Conservation (phyloP, 2,113 vertebrate species). For the Indicator maculatus region DNA sequence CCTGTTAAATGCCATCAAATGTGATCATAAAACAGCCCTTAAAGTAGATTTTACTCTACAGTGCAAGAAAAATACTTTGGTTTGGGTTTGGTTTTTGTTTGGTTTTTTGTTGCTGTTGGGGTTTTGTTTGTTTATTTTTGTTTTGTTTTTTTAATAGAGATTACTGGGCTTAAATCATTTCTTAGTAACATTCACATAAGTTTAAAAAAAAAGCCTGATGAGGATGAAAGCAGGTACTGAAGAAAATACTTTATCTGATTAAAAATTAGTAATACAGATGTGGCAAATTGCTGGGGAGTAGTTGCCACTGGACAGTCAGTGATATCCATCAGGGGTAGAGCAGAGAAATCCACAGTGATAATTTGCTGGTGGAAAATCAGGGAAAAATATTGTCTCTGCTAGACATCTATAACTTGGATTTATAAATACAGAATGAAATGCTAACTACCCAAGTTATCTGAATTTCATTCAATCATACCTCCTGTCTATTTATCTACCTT, state of each 20-base stretch:
- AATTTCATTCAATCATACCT: conserved; percentile 11
- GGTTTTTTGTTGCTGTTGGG: background rate
- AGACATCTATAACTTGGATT: background rate
- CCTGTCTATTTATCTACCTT: conserved; percentile 3
- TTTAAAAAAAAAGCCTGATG: background rate
- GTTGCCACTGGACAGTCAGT: background rate
- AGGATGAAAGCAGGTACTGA: background rate
- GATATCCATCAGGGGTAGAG: background rate
- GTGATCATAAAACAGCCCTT: background rate
- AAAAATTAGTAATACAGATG: conserved; percentile 8
- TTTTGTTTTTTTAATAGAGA: background rate
- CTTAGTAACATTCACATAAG: background rate
- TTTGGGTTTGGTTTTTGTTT: too few species aligned
- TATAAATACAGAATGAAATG: background rate
- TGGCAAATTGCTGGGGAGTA: background rate
- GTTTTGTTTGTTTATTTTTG: too few species aligned
- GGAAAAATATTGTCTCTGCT: background rate
- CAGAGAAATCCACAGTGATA: background rate
- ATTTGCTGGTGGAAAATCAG: background rate
- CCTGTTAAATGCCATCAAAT: background rate
- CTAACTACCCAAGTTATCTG: background rate
- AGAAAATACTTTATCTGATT: conserved; percentile 23
- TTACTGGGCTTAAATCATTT: background rate
- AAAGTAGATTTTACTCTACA: background rate
- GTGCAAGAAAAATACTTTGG: background rate